Evolutionary conservation across 23 tunicate genomes (phyloP), one percentile per base, ranked within the genome.

Genomic region (Botrylloides violaceus): DNA sequence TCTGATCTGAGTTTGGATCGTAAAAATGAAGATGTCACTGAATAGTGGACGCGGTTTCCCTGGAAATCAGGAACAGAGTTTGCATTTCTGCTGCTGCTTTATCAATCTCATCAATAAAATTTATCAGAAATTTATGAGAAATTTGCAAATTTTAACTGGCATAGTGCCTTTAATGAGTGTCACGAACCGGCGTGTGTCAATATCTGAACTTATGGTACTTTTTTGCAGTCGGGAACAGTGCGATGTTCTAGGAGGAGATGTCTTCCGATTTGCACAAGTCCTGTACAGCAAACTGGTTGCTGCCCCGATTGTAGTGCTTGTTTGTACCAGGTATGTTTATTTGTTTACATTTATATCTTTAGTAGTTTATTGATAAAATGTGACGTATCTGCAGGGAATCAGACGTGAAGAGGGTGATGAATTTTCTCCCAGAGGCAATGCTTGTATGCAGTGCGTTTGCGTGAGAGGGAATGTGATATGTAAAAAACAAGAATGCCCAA

Each of bases 221-320:
- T 49, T 56, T 66, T 66, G 0, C 64, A 84, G 92, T 78, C 76
- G 27, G 95, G 95, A n/a, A 39, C 62, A 30, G 73, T 76, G 7
- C 70, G 66, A 28, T 87, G 95, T 71, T 34, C 80, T 1, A 34
- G 48, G 50, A 66, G 65, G 37, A 32, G 81, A 34, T 87, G 95
- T 61, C 75, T 49, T 9, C 32, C 32, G 47, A 37, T 70, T 30
- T 87, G 95, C 65, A 62, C 73, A 36, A 79, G 80, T 80, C 95
- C 95, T 20, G 38, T 70, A 9, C 31, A 50, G 2, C 66, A 53
- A 29, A 27, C 56, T 36, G 71, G 33, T 1, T 87, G 95, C 32
- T 87, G 95, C 55, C 86, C 86, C 12, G 95, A 87, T 64, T 87
- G 95, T 60, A 39, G 78, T 38, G 86, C 66, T 4, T 87, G 95